Evolutionary conservation across 2,113 vertebrate species (phyloP).

Genomic region (Apus apus): DNA sequence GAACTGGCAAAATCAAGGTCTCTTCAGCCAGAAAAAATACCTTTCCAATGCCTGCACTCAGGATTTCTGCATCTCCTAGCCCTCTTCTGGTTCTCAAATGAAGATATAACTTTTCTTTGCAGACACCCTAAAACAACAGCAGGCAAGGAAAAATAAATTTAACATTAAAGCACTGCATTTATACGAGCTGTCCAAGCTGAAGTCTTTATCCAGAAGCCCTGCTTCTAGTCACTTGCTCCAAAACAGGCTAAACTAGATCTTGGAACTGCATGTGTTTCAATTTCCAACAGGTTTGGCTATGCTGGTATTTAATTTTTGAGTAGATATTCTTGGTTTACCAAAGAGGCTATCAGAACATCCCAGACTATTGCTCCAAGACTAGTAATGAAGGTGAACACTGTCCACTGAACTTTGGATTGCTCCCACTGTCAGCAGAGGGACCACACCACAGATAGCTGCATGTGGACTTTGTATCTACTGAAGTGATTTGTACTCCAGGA

Average conservation of each 20-base stretch:
- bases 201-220: neutral
- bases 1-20: neutral
- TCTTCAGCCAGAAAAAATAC: neutral
- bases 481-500: neutral
- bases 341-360: neutral
- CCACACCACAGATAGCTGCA: neutral
- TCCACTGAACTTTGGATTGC: neutral
- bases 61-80: neutral
- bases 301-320: neutral
- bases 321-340: neutral
- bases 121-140: neutral
- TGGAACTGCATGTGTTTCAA: neutral
- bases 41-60: neutral
- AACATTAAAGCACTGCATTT: neutral
- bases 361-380: neutral
- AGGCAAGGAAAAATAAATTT: neutral
- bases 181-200: neutral
- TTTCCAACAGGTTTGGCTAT: neutral
- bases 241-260: neutral
- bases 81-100: neutral
- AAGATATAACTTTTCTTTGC: neutral
- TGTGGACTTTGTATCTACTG: neutral
- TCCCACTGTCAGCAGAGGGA: neutral
- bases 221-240: neutral
- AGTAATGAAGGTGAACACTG: neutral